These are phyloP conservation scores for Harpagifer antarcticus DNA, from an alignment of 2,797 vertebrate species.

Conservation along the genomic window DNA sequence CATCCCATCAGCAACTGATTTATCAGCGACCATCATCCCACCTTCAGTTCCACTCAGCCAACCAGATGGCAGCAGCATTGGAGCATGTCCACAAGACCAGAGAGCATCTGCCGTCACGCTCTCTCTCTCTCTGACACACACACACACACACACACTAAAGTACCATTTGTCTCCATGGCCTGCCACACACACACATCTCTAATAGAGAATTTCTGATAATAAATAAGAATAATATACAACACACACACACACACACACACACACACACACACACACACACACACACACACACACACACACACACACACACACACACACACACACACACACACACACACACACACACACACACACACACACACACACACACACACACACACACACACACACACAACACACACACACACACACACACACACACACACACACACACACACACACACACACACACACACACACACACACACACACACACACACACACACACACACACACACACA, in stretches of 20 bases:
- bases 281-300: constrained; percentile 40
- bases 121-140: constrained; percentile 14
- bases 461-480: constrained; percentile 16
- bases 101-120: constrained; percentile 68
- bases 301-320: constrained; percentile 22
- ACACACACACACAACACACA: constrained; percentile 38
- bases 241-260: constrained; percentile 13
- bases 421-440: constrained; percentile 31
- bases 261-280: constrained; percentile 15
- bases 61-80: constrained; percentile 81
- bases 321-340: constrained; percentile 12
- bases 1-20: constrained; percentile 59
- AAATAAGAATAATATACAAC: too few species aligned
- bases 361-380: constrained; percentile 15
- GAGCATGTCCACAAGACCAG: constrained; percentile 65
- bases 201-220: too few species aligned
- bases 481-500: constrained; percentile 20
- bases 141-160: constrained; percentile 36
- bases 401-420: constrained; percentile 16
- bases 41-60: constrained; percentile 66
- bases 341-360: constrained; percentile 16
- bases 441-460: constrained; percentile 9
- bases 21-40: constrained; percentile 52
- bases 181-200: too few species aligned
- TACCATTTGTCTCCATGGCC: too few species aligned